These are phyloP conservation scores for Ptilodon capucinus DNA, from an alignment of 2,888 invertebrate species.

Conservation along the genomic window DNA sequence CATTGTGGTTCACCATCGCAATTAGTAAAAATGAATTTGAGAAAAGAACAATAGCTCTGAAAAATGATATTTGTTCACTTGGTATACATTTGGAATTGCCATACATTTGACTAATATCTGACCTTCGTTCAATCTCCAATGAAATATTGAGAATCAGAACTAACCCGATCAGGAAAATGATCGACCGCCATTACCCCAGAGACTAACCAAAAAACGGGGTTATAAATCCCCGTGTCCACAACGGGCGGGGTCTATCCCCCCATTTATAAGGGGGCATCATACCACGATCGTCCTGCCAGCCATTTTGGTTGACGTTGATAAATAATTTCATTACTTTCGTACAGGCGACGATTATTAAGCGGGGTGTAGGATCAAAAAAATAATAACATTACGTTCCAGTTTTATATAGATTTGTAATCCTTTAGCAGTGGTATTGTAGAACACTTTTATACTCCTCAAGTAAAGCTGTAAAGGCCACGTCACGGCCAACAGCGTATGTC, in stretches of 20 bases:
- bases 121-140: not conserved
- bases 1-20: too few relatives aligned
- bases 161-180: not conserved
- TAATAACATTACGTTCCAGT: not conserved
- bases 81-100: not conserved
- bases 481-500: too few relatives aligned
- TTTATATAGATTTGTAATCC: too few relatives aligned
- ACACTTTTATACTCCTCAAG: too few relatives aligned
- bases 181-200: not conserved
- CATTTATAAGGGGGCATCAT: constrained; percentile 59
- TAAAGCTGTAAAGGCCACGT: too few relatives aligned
- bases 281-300: constrained; percentile 43
- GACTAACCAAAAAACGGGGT: constrained; percentile 7
- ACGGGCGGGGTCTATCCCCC: constrained; percentile 42
- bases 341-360: constrained; percentile 26
- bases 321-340: constrained; percentile 67
- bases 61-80: too few relatives aligned
- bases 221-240: constrained; percentile 34
- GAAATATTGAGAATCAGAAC: constrained; percentile 4
- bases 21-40: too few relatives aligned
- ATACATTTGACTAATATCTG: not conserved
- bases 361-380: constrained; percentile 22
- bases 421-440: too few relatives aligned
- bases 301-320: constrained; percentile 65
- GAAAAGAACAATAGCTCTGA: too few relatives aligned